Conservation (phyloP, 2,113 vertebrate species). For the Leptocoma aspasia region DNA sequence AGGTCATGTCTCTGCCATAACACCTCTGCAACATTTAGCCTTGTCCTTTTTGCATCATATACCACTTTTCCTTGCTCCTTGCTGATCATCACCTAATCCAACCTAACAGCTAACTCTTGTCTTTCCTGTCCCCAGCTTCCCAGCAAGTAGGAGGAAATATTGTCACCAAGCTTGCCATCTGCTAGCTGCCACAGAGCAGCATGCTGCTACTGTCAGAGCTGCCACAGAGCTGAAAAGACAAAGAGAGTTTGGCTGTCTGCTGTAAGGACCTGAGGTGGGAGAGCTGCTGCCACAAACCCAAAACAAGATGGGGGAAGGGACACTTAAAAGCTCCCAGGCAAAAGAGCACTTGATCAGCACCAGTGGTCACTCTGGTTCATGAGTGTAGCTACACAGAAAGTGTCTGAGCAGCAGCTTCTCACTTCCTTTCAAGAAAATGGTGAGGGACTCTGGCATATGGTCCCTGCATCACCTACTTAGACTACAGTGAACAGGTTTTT, state of each 20-base stretch:
- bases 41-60: not conserved
- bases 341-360: not conserved
- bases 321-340: not conserved
- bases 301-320: not conserved
- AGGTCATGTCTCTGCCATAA: not conserved
- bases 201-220: not conserved
- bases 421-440: not conserved
- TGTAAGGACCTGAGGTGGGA: not conserved
- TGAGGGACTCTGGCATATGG: not conserved
- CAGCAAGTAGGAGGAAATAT: not conserved
- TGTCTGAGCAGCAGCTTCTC: not conserved
- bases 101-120: not conserved
- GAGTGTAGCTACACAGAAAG: not conserved
- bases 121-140: not conserved
- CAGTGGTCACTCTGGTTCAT: not conserved
- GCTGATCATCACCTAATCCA: not conserved
- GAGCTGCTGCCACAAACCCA: not conserved
- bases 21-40: not conserved
- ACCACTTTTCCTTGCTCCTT: not conserved
- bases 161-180: not conserved
- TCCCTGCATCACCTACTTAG: not conserved
- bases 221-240: not conserved
- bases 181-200: not conserved
- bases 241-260: not conserved
- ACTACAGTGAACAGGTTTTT: not conserved